Conservation (phyloP, 2,113 vertebrate species). For the Turdus rufiventris region DNA sequence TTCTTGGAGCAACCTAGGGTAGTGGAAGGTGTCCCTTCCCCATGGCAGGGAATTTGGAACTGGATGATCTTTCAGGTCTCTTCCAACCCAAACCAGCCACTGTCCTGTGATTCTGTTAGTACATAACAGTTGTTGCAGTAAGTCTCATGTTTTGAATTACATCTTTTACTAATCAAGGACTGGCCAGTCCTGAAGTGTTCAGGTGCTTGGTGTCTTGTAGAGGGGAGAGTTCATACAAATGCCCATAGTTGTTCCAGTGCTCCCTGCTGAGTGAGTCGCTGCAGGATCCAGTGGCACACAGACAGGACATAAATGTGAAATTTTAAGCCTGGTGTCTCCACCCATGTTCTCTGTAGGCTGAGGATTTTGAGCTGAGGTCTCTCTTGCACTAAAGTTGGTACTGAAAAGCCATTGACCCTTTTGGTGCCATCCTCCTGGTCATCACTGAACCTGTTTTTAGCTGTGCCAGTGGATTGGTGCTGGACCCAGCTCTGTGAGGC, state of each 20-base stretch:
- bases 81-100: not conserved
- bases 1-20: not conserved
- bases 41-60: not conserved
- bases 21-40: not conserved
- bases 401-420: not conserved
- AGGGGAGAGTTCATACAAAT: not conserved
- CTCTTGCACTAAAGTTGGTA: not conserved
- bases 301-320: not conserved
- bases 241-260: not conserved
- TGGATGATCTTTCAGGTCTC: not conserved
- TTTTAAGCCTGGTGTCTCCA: not conserved
- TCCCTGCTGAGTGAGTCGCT: not conserved
- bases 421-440: not conserved
- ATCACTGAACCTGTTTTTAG: not conserved
- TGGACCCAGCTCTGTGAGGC: not conserved
- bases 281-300: not conserved
- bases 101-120: not conserved
- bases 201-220: not conserved
- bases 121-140: not conserved
- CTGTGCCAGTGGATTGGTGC: not conserved
- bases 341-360: not conserved
- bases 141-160: not conserved
- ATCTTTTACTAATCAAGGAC: not conserved
- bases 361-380: not conserved
- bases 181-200: not conserved